These are phyloP conservation scores for Callinectes sapidus DNA, from an alignment of 2,888 invertebrate species.

Conservation along the genomic window DNA sequence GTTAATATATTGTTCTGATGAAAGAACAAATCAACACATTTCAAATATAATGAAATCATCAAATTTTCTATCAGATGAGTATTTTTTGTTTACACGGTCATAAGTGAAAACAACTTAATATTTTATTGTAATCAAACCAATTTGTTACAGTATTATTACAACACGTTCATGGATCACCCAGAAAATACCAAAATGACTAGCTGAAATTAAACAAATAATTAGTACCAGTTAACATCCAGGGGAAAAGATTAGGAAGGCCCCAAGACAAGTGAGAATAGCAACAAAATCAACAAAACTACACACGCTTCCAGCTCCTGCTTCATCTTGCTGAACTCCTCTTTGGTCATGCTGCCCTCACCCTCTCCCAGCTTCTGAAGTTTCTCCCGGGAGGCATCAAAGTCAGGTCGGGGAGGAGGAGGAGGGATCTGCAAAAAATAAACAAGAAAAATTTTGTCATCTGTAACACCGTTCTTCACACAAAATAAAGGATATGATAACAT, in stretches of 20 bases:
- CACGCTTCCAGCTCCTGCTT: slow-evolving; percentile 99
- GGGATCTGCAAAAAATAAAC: slow-evolving; percentile 82
- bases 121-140: too few species aligned
- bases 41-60: neutral
- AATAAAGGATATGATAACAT: neutral
- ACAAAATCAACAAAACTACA: slow-evolving; percentile 76
- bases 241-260: neutral
- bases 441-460: neutral
- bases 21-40: neutral
- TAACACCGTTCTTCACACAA: neutral
- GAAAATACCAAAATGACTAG: neutral
- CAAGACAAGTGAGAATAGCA: neutral
- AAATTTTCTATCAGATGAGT: too few species aligned
- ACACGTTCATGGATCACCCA: neutral
- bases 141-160: too few species aligned
- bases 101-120: too few species aligned
- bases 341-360: slow-evolving; percentile 98
- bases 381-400: slow-evolving; percentile 98
- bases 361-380: slow-evolving; percentile 98
- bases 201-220: neutral
- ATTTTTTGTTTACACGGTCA: too few species aligned
- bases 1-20: neutral
- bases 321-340: slow-evolving; percentile 99
- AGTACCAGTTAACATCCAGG: neutral
- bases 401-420: slow-evolving; percentile 94